These are phyloP conservation scores for Hybos culiciformis DNA, from an alignment of 2,888 invertebrate species.

Conservation along the genomic window DNA sequence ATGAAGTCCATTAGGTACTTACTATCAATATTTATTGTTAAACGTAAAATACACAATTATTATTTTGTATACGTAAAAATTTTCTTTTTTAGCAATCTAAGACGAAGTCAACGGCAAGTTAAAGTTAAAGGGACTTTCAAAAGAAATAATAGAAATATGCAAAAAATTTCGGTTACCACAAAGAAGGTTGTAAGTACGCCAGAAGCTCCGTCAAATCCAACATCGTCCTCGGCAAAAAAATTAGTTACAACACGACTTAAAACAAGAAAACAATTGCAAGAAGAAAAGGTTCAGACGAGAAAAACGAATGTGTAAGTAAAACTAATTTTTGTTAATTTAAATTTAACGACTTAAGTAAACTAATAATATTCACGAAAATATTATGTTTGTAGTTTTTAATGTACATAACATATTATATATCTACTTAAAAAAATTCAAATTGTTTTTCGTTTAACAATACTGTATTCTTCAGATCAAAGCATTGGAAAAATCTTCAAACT, in stretches of 20 bases:
- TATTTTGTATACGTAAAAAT: too few relatives aligned
- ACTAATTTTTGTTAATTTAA: not conserved
- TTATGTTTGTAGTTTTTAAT: not conserved
- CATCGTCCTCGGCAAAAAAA: not conserved
- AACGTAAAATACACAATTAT: too few relatives aligned
- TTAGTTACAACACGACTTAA: not conserved
- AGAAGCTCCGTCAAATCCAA: not conserved
- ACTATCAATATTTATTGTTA: too few relatives aligned
- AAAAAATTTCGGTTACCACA: not conserved
- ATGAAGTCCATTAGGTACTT: too few relatives aligned
- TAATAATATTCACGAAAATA: not conserved
- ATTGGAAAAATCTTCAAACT: too few relatives aligned
- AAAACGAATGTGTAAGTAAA: conserved; percentile 1
- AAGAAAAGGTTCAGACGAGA: not conserved
- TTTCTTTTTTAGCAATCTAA: not conserved
- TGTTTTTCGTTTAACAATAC: not conserved
- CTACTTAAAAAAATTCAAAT: not conserved
- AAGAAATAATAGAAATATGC: not conserved
- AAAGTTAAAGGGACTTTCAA: not conserved
- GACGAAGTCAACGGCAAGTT: not conserved
- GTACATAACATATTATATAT: not conserved
- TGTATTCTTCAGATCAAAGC: not conserved
- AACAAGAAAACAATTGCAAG: not conserved
- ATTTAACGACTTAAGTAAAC: not conserved
- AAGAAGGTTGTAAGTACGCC: not conserved